Evolutionary conservation across 1,140 invertebrate genomes (phyloP).

Genomic region (Eufriesea mexicana): DNA sequence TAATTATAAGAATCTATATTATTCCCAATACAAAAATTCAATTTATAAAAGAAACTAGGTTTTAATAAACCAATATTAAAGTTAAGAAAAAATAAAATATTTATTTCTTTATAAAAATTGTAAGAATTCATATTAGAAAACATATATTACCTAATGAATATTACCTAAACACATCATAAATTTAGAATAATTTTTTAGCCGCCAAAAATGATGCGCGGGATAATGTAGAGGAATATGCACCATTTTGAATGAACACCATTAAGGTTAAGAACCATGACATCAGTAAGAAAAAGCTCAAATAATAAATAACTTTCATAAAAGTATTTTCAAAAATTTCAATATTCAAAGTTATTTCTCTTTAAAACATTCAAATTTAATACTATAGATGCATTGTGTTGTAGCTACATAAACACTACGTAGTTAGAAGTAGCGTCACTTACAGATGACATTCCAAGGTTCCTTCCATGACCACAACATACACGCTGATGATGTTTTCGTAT

Average conservation of each 20-base stretch:
- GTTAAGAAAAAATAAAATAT: neutral
- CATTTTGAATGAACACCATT: conserved; percentile 8
- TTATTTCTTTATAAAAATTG: neutral
- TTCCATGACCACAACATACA: conserved; percentile 35
- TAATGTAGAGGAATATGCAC: neutral
- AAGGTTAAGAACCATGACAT: neutral
- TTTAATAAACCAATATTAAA: neutral
- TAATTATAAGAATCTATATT: neutral
- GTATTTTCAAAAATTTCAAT: neutral
- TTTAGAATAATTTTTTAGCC: neutral
- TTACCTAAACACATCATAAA: too few species aligned
- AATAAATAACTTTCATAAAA: too few species aligned
- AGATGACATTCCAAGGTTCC: neutral
- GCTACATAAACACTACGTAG: neutral
- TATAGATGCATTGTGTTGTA: neutral
- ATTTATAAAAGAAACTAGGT: neutral
- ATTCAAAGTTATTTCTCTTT: neutral
- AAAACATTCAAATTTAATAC: neutral
- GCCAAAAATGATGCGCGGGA: conserved; percentile 10
- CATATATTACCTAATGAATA: too few species aligned
- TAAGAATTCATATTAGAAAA: neutral
- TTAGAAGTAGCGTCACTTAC: conserved; percentile 17
- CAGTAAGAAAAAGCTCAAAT: too few species aligned
- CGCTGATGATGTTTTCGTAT: neutral
- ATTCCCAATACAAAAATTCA: neutral